Base-by-base conservation (phyloP, 2,888 invertebrate species). In the Acrobasis consociella region DNA sequence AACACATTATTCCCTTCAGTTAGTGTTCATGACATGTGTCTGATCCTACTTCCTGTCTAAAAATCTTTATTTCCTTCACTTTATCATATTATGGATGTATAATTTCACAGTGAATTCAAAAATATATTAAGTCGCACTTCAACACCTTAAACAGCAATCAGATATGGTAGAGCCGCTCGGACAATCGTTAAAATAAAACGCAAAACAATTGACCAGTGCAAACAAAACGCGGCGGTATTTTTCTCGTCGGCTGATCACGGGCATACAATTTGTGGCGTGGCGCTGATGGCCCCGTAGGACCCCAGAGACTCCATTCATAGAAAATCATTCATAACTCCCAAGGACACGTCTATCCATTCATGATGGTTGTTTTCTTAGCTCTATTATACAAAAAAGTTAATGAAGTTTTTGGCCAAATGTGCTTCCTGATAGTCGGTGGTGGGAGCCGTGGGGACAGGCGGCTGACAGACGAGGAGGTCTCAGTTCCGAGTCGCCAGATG, bases 401-500 rank as follows among this genome's bases (percentile, higher is more conserved):
- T 76, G 74, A 80, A 76, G 75, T 79, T 71, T 69, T 64, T 76
- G 76, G 68, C 76, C 79, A 82, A 84, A 85, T 86, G 83, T 83
- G 82, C 74, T 74, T 67, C 73, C 72, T 76, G 72, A 75, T 73
- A 70, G 76, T 73, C 68, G 67, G 67, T 71, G 74, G 73, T 75
- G 73, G 73, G 70, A 72, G 69, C 66, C 61, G 59, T 49, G 53
- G 66, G 67, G 72, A 66, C 73, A 65, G 69, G 66, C 64, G 67
- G 75, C 64, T 82, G 81, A 80, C 78, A 80, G 82, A 83, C 78
- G 78, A 72, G 72, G 64, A 75, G 74, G 62, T 68, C 69, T 75
- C 72, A 77, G 82, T 82, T 82, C 82, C 81, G 78, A 81, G 71
- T 77, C 69, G 76, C 77, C 86, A 86, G 84, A 85, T 87, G 87